Percentiles rank a stretch among this genome's conserved stretches.
Evolutionary conservation across 2,113 vertebrate species (phyloP).

Genomic region (Cyanocitta stelleri): DNA sequence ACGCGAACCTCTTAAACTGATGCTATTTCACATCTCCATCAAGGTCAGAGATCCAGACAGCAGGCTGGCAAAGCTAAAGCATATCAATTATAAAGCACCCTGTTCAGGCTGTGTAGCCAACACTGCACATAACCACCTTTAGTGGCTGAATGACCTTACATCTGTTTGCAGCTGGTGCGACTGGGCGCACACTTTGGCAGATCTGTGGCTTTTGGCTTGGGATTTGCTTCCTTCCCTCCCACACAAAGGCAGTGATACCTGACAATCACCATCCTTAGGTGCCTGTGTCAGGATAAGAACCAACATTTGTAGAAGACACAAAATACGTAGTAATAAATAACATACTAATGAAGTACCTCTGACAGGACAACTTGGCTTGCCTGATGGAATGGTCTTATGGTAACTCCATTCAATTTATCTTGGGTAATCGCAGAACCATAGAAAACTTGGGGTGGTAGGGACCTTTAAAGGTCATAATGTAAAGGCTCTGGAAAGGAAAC

Average conservation of each 20-base stretch:
- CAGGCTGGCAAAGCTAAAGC: not conserved
- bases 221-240: not conserved
- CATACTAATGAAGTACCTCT: not conserved
- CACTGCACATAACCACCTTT: not conserved
- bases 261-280: not conserved
- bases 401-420: not conserved
- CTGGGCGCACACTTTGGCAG: not conserved
- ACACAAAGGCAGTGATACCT: not conserved
- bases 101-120: not conserved
- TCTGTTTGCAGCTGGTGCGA: not conserved
- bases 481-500: not conserved
- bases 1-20: not conserved
- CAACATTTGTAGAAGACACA: not conserved
- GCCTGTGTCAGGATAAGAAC: not conserved
- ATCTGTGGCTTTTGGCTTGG: not conserved
- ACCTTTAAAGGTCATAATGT: not conserved
- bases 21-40: not conserved
- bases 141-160: not conserved
- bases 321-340: not conserved
- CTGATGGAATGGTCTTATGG: not conserved
- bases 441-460: not conserved
- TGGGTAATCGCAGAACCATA: not conserved
- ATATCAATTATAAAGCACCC: not conserved
- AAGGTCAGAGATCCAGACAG: not conserved
- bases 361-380: not conserved